Conservation (phyloP, 2,113 vertebrate genomes). For the Cricetomys ansorgei region DNA sequence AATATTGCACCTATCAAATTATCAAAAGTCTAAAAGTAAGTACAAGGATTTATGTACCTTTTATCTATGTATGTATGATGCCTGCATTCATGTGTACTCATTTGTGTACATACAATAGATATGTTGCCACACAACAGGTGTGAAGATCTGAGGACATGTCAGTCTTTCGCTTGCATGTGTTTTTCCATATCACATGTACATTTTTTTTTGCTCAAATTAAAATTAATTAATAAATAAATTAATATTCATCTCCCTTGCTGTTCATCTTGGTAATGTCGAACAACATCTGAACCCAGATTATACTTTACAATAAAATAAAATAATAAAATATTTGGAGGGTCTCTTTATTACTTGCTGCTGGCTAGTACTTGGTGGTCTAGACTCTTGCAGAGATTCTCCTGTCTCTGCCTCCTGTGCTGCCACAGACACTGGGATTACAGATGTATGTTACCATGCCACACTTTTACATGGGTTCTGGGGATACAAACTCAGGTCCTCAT, state of each 20-base stretch:
- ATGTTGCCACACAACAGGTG: background rate
- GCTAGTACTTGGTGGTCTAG: background rate
- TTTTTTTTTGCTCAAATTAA: background rate
- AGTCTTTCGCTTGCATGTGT: background rate
- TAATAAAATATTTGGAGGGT: background rate
- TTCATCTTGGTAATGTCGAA: background rate
- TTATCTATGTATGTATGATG: background rate
- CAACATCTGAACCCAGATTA: background rate
- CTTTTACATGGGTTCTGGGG: background rate
- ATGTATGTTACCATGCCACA: too few species aligned
- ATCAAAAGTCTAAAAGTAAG: background rate
- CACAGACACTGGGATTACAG: background rate
- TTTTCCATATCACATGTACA: background rate
- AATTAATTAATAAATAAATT: too few species aligned
- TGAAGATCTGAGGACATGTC: background rate
- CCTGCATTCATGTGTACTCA: background rate
- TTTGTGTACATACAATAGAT: too few species aligned
- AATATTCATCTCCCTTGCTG: background rate
- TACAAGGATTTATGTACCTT: background rate
- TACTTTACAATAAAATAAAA: background rate
- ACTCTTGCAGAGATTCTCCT: background rate
- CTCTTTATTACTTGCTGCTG: background rate
- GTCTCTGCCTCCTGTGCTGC: background rate
- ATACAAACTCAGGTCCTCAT: too few species aligned
- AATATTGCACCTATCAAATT: too few species aligned